A percentile compares a stretch with the other conserved stretches of the same genome.
Conservation (phyloP, 2,888 invertebrate species). For the Acleris sparsana region DNA sequence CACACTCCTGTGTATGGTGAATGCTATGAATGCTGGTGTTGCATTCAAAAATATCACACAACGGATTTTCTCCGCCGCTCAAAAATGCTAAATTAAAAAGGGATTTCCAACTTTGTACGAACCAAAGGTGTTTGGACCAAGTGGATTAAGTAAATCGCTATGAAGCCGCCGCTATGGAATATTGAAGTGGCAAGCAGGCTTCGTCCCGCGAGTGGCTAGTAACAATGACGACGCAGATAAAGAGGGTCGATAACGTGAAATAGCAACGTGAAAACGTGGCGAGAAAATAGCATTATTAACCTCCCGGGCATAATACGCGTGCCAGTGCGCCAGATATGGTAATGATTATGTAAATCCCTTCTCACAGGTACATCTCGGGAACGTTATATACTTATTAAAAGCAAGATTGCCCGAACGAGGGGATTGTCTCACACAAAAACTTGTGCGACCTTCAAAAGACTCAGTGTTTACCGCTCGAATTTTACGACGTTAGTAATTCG, state of each 20-base stretch:
- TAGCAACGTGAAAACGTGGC: conserved; percentile 82
- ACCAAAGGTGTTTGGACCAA: conserved; percentile 26
- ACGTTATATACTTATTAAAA: conserved; percentile 83
- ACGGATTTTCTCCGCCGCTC: conserved; percentile 4
- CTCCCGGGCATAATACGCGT: conserved; percentile 82
- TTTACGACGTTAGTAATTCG: conserved; percentile 75
- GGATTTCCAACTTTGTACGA: conserved; percentile 21
- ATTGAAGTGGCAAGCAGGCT: conserved; percentile 62
- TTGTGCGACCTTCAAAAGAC: conserved; percentile 56
- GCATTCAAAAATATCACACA: conserved; percentile 22
- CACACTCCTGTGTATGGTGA: background rate
- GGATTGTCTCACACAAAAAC: conserved; percentile 74
- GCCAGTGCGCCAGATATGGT: conserved; percentile 83
- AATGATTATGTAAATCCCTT: conserved; percentile 83
- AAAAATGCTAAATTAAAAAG: conserved; percentile 15
- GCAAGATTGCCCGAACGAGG: conserved; percentile 77
- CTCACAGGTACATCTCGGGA: conserved; percentile 81
- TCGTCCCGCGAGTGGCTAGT: conserved; percentile 74
- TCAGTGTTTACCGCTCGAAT: conserved; percentile 73
- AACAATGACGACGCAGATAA: conserved; percentile 81
- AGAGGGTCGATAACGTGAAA: conserved; percentile 80
- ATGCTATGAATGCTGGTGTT: conserved; percentile 16
- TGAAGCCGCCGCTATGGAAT: conserved; percentile 41
- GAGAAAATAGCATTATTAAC: conserved; percentile 84
- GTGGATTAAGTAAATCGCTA: conserved; percentile 36